Evolutionary conservation across 2,888 invertebrate genomes (phyloP), one percentile per base, ranked within the genome.

Genomic region (Andrena praecox): DNA sequence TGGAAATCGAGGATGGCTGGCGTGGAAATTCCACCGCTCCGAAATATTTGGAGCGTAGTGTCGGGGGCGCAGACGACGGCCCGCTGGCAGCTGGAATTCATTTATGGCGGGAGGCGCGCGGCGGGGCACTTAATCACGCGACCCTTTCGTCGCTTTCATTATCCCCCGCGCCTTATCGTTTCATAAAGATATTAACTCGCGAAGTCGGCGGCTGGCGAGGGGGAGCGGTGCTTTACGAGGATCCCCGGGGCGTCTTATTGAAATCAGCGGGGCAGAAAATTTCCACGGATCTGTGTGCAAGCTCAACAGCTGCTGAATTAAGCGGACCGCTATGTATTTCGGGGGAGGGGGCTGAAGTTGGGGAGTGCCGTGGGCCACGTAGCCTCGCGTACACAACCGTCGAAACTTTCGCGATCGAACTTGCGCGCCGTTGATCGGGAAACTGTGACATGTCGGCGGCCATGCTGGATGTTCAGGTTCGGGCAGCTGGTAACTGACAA

Each of bases 171-270:
- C 66, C 82, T 88, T 88, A 86, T 88, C 88, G 81, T 88, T 85
- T 85, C 83, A 88, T 82, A 88, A 86, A 85, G 88, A 86, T 88
- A 88, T 86, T 86, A 88, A 88, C 83, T 85, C 80, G 85, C 78
- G 75, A 82, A 83, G 78, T 78, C 66, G 82, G 78, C 67, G 35
- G 35, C 69, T 60, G 12, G 33, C 16, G 60, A 59, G 70, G 72
- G 81, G 82, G 82, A 71, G 42, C 42, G 42, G 68, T 73, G 87
- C 84, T 87, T 87, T 86, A 81, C 84, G 84, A 77, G 84, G 64
- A 80, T 71, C 77, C 78, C 79, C 64, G 79, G 64, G 86, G 79
- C 80, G 82, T 81, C 77, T 88, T 86, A 87, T 88, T 87, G 88
- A 88, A 88, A 87, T 87, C 84, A 77, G 77, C 77, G 50, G 76